A percentile compares a stretch with the other conserved stretches of the same genome.
These are phyloP conservation scores for Folsomia candida DNA, from an alignment of 2,888 invertebrate genomes.

Conservation along the genomic window DNA sequence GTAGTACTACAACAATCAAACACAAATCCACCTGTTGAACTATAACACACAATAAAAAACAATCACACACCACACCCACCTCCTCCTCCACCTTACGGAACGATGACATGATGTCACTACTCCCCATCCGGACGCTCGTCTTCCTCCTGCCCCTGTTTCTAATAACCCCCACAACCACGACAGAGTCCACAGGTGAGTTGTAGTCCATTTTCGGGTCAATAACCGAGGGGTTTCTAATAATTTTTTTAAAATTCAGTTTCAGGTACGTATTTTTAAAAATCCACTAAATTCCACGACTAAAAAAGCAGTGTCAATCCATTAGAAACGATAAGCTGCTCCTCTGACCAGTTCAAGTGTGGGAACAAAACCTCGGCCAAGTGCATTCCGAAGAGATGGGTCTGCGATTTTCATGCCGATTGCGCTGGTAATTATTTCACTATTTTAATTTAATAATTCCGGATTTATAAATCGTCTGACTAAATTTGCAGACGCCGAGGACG, in stretches of 20 bases:
- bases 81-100: too few relatives aligned
- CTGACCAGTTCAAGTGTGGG: conserved; percentile 53
- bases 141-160: too few relatives aligned
- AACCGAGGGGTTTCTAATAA: background rate
- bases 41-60: too few relatives aligned
- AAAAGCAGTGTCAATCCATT: background rate
- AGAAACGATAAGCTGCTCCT: conserved; percentile 47
- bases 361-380: conserved; percentile 62
- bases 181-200: conserved; percentile 2
- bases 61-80: too few relatives aligned
- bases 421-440: conserved; percentile 43
- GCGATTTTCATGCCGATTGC: conserved; percentile 58
- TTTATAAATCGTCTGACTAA: background rate
- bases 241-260: conserved; percentile 21
- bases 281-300: too few relatives aligned
- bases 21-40: background rate
- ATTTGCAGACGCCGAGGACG: conserved; percentile 58
- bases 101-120: too few relatives aligned
- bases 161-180: too few relatives aligned
- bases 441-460: conserved; percentile 1
- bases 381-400: conserved; percentile 53
- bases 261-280: too few relatives aligned
- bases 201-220: background rate
- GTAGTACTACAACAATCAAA: background rate
- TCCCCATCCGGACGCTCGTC: too few relatives aligned